Percentiles rank a stretch among this genome's conserved stretches.
Evolutionary conservation across 2,888 invertebrate species (phyloP).

Genomic region (Seladonia tumulorum): DNA sequence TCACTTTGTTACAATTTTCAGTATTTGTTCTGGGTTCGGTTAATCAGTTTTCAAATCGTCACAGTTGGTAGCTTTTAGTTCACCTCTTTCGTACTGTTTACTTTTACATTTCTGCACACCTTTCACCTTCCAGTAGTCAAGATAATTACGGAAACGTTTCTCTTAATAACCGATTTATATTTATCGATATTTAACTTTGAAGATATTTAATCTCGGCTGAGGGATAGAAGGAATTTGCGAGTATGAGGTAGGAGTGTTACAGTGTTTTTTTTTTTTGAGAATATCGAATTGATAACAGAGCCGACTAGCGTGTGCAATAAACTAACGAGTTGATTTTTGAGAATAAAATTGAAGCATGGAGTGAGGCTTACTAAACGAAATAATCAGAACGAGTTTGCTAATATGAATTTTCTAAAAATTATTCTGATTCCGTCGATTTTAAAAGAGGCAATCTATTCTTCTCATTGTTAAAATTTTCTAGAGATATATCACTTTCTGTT

Average conservation of each 20-base stretch:
- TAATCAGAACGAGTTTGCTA: constrained; percentile 22
- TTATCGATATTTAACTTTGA: neutral
- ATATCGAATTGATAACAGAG: constrained; percentile 17
- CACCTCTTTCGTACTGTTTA: neutral
- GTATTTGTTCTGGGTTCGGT: neutral
- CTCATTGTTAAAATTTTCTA: neutral
- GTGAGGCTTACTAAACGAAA: constrained; percentile 34
- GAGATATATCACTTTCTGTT: neutral
- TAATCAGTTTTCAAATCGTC: neutral
- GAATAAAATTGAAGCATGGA: constrained; percentile 49
- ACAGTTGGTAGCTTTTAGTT: neutral
- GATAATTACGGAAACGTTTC: neutral
- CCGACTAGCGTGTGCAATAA: constrained; percentile 18
- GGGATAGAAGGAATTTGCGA: constrained; percentile 20
- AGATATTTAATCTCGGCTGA: constrained; percentile 4
- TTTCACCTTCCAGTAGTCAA: constrained; percentile 10
- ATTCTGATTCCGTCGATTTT: constrained; percentile 49
- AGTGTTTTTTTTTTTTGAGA: constrained; percentile 18
- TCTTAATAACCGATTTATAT: neutral
- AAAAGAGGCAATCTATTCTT: constrained; percentile 14
- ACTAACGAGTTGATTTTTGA: constrained; percentile 34
- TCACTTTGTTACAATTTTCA: neutral
- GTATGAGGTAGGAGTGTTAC: constrained; percentile 57
- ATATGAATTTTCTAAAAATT: constrained; percentile 3
- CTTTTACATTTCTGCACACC: constrained; percentile 10